Evolutionary conservation across 2,888 invertebrate genomes (phyloP).

Genomic region (Meiosimyza platycephala): DNA sequence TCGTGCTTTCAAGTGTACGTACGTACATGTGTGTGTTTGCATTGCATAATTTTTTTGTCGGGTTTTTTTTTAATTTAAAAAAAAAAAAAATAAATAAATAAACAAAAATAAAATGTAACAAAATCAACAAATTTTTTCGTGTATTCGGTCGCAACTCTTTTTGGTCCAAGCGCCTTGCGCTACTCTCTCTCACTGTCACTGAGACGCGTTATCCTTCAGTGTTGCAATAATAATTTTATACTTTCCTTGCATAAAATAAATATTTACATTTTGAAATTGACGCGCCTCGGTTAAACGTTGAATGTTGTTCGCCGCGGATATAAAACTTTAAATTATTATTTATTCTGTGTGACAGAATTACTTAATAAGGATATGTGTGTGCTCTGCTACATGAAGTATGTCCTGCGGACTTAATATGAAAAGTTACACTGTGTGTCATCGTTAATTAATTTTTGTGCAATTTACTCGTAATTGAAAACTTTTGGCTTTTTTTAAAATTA

Average conservation of each 20-base stretch:
- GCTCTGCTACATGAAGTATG: not conserved
- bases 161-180: no score
- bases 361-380: not conserved
- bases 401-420: no score
- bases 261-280: constrained; percentile 65
- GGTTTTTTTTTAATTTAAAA: not conserved
- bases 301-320: constrained; percentile 1
- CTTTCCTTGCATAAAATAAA: constrained; percentile 60
- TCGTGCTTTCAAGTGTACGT: not conserved
- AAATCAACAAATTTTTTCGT: not conserved
- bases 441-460: no score
- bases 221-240: constrained; percentile 12
- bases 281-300: constrained; percentile 50
- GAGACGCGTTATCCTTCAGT: not conserved
- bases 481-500: no score
- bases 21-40: not conserved
- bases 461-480: no score
- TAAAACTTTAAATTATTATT: constrained; percentile 27
- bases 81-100: not conserved
- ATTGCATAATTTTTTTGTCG: constrained; percentile 5
- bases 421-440: no score
- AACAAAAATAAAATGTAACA: not conserved
- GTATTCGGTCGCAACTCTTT: constrained; percentile 8
- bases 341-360: constrained; percentile 9
- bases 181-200: no score